Evolutionary conservation across 30 jellyfish, hydroid and myxozoan genomes (phyloP), one percentile per base, ranked within the genome.

Genomic region (Haliclystus octoradiatus): DNA sequence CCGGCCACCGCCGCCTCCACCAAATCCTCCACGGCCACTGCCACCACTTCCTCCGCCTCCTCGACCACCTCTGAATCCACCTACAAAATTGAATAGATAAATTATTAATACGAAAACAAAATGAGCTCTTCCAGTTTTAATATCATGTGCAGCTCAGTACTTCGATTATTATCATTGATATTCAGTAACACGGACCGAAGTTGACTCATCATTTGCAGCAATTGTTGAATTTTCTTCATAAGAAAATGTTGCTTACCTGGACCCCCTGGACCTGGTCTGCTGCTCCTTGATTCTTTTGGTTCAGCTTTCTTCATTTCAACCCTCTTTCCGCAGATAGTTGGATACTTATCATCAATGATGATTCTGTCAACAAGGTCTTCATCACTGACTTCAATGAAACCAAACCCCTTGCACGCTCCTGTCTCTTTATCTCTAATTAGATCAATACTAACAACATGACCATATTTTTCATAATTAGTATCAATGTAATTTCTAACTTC

Each of bases 331-430:
- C 62, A 49, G 12, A 81, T 49, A 3, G 63, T 40, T 34, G 93
- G 93, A 30, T 82, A 53, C 0, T 77, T 74, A 31, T 89, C 95
- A 2, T 66, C 61, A 49, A 89, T 89, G 23, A 80, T 65, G 29
- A 89, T 65, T 29, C 89, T 34, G 66, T 89, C 98, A 9, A 93
- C 94, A 78, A 89, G 50, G 53, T 89, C 98, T 46, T 93, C 84
- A 52, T 31, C 65, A 74, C 63, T 33, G 50, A 82, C 52, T 49
- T 81, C 95, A 7, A 88, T 28, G 68, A 88, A 88, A 1, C 85
- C 97, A 77, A 80, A 88, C 13, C 97, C 97, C 34, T 75, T 69
- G 2, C 40, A 32, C 40, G 69, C 81, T 33, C 65, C 65, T 1
- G 97, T 80, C 27, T 80, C 97, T 46, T 62, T 88, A 63, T 81